A percentile compares a stretch with the other conserved stretches of the same genome.
Conservation (phyloP, 2,113 vertebrate genomes). For the Pygathrix nemaeus region DNA sequence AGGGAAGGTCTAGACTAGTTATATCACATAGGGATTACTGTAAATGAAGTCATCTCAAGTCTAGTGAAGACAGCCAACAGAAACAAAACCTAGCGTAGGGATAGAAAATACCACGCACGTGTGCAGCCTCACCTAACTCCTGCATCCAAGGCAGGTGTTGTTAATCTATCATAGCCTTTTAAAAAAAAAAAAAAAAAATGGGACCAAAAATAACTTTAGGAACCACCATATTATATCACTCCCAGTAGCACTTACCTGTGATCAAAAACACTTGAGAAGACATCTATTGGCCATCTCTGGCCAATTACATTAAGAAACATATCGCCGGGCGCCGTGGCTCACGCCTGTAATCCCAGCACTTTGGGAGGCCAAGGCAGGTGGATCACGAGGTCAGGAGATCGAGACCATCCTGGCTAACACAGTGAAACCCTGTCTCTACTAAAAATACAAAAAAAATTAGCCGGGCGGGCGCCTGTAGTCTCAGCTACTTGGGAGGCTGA, state of each 20-base stretch:
- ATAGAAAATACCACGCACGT: neutral
- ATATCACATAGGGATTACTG: neutral
- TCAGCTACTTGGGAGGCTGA: no score
- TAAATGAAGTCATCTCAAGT: neutral
- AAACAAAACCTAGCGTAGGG: neutral
- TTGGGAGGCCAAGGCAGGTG: no score
- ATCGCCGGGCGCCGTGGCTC: neutral
- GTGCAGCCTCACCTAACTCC: neutral
- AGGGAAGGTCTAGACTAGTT: neutral
- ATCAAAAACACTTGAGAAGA: conserved; percentile 26
- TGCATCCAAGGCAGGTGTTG: neutral
- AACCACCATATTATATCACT: neutral
- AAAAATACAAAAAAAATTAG: no score
- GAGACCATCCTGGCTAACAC: no score
- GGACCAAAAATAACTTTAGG: conserved; percentile 40
- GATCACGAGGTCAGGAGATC: no score
- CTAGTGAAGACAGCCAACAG: neutral
- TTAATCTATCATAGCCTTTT: neutral
- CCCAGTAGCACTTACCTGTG: conserved; percentile 1
- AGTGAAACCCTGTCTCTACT: no score
- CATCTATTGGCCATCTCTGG: neutral
- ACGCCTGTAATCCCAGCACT: no score
- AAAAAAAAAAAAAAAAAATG: no score
- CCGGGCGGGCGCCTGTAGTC: no score
- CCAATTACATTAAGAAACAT: conserved; percentile 12